These are phyloP conservation scores for Phoxinus phoxinus DNA, from an alignment of 2,113 vertebrate genomes.

Conservation along the genomic window DNA sequence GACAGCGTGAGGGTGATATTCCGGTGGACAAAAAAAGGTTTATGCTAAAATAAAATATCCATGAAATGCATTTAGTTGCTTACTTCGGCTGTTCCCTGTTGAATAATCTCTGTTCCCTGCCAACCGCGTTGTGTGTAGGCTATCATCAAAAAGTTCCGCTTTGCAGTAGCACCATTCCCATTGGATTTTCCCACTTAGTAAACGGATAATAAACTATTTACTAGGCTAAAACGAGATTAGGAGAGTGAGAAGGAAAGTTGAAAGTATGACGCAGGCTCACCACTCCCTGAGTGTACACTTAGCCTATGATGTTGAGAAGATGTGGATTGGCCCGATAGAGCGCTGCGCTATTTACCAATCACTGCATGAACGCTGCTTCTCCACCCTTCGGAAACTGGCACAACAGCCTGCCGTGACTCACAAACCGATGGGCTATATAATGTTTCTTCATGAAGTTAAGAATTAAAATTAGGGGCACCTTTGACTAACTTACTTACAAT, in stretches of 20 bases:
- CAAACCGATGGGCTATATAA: background rate
- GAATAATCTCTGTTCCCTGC: background rate
- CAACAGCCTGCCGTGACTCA: background rate
- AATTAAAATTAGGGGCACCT: background rate
- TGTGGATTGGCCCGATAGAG: conserved; percentile 54
- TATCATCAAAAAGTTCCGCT: background rate
- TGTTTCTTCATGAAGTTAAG: background rate
- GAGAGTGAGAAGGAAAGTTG: conserved; percentile 54
- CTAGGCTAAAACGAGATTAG: conserved; percentile 14
- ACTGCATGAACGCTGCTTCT: conserved; percentile 23
- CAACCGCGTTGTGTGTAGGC: background rate
- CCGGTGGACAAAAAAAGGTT: background rate
- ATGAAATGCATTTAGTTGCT: background rate
- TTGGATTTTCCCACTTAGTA: background rate
- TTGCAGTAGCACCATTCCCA: background rate
- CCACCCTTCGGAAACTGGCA: background rate
- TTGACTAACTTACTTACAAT: background rate
- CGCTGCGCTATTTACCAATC: conserved; percentile 62
- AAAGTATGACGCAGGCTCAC: conserved; percentile 62
- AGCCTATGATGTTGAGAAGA: conserved; percentile 57
- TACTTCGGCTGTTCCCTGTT: background rate
- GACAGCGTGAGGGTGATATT: background rate
- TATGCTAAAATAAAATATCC: background rate
- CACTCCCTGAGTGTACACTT: conserved; percentile 59
- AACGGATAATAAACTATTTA: conserved; percentile 4